Conservation (phyloP, 2,113 vertebrate species). For the Crotalus tigris region DNA sequence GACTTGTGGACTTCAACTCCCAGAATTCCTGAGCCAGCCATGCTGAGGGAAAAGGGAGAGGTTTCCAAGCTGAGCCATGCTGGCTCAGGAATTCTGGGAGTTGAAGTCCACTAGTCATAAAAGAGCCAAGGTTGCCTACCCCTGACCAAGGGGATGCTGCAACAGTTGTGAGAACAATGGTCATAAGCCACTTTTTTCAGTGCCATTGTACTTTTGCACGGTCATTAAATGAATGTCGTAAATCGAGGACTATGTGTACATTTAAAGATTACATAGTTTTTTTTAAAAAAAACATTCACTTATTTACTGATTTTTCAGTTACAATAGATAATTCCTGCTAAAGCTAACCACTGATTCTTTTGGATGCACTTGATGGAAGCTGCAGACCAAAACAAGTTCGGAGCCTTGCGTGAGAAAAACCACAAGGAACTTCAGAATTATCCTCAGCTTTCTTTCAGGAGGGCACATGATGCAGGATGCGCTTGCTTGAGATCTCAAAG, state of each 20-base stretch:
- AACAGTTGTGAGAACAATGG: not conserved
- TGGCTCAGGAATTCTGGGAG: too few relatives aligned
- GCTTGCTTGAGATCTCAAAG: not conserved
- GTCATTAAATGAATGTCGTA: not conserved
- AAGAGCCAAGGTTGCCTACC: too few relatives aligned
- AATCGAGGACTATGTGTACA: not conserved
- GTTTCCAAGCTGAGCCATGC: too few relatives aligned
- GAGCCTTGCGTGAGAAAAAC: not conserved
- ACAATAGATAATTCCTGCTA: not conserved
- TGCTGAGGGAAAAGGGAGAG: too few relatives aligned
- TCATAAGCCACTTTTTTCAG: not conserved
- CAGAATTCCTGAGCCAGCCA: too few relatives aligned
- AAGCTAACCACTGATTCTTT: not conserved
- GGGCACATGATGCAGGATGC: too few relatives aligned
- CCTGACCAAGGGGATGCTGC: not conserved
- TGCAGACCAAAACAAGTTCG: not conserved
- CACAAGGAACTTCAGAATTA: not conserved
- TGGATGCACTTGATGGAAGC: not conserved
- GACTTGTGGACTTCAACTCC: too few relatives aligned
- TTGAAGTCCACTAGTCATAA: too few relatives aligned
- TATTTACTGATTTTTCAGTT: not conserved
- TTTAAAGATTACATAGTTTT: not conserved
- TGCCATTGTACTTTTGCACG: not conserved
- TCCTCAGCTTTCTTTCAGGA: not conserved
- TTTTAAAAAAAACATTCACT: not conserved